Conservation (phyloP, 2,797 vertebrate species). For the Coregonus ussuriensis region DNA sequence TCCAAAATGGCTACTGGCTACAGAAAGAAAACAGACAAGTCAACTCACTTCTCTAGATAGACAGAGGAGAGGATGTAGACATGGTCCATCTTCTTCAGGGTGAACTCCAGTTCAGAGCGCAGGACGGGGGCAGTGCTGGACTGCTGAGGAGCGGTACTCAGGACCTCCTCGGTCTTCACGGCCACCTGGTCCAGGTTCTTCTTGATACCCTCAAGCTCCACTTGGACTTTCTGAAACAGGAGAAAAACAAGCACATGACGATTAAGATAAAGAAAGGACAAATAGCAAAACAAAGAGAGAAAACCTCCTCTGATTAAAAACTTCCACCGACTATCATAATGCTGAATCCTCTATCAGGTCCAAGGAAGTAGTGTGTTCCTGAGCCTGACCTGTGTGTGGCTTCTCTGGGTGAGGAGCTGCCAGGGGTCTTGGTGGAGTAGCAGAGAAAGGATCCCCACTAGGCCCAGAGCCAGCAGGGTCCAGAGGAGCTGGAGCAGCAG, state of each 20-base stretch:
- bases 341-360: neutral
- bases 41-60: constrained; percentile 91
- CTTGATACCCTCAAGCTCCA: constrained; percentile 86
- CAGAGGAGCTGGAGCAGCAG: constrained; percentile 6
- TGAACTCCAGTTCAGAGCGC: constrained; percentile 91
- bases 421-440: neutral
- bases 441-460: constrained; percentile 22
- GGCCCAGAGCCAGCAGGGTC: constrained; percentile 1
- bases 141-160: constrained; percentile 81
- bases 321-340: neutral
- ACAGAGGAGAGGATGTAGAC: constrained; percentile 88
- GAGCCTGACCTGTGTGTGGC: neutral
- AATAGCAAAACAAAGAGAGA: neutral
- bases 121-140: constrained; percentile 77
- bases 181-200: constrained; percentile 85
- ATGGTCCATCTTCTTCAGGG: constrained; percentile 91
- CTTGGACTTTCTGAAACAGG: constrained; percentile 81
- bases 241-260: constrained; percentile 12
- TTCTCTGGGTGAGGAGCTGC: neutral
- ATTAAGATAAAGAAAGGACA: neutral
- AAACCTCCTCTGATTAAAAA: too few species aligned
- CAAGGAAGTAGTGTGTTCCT: neutral
- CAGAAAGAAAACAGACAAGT: constrained; percentile 27
- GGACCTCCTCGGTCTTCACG: constrained; percentile 78
- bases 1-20: neutral